Conservation (phyloP, 2,888 invertebrate species). For the Caenorhabditis angaria region DNA sequence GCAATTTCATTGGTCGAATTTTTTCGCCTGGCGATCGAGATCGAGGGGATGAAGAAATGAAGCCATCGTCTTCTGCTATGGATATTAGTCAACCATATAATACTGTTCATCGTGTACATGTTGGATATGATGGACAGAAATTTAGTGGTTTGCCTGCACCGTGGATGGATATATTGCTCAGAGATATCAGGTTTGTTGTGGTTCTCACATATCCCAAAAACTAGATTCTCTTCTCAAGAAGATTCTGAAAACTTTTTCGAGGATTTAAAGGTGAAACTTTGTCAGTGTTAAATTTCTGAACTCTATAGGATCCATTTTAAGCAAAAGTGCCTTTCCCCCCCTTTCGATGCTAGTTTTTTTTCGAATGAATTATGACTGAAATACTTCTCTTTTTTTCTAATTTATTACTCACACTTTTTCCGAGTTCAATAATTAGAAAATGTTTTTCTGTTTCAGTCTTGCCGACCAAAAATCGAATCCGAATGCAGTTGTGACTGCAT, state of each 20-base stretch:
- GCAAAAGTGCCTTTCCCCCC: too few species aligned
- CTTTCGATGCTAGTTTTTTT: too few species aligned
- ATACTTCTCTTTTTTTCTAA: too few species aligned
- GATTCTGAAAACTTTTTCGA: too few species aligned
- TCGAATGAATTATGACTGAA: too few species aligned
- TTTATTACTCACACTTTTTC: too few species aligned
- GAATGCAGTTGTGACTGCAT: constrained; percentile 81
- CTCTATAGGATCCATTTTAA: too few species aligned
- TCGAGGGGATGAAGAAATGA: constrained; percentile 37
- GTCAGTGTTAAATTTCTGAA: too few species aligned
- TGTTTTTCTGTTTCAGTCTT: constrained; percentile 52
- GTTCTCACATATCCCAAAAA: not conserved
- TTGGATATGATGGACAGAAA: constrained; percentile 70
- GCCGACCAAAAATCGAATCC: constrained; percentile 84
- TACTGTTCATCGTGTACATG: constrained; percentile 67
- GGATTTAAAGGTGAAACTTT: too few species aligned
- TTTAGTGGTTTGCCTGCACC: constrained; percentile 70
- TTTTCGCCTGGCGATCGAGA: constrained; percentile 58
- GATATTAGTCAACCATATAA: constrained; percentile 70
- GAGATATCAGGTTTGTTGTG: constrained; percentile 63
- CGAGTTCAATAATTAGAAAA: too few species aligned
- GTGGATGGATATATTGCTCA: constrained; percentile 69
- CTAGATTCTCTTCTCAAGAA: too few species aligned
- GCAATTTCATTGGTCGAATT: constrained; percentile 54
- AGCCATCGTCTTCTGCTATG: constrained; percentile 50